phyloP scores from a whole-genome alignment of 2,888 invertebrate genomes.

The Rhaphigaster nebulosa region DNA sequence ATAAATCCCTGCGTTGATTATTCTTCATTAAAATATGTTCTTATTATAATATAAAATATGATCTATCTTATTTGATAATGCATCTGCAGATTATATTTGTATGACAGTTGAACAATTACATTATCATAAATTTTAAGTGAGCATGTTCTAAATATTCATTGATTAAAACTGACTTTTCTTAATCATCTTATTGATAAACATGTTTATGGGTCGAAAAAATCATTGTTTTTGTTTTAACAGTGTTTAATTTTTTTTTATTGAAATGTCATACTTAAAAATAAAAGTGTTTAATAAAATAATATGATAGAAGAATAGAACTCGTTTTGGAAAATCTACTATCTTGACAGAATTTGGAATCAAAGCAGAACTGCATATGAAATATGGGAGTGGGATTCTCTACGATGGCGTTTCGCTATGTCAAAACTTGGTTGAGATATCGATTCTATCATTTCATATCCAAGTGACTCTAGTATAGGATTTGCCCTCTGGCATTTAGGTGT shows the following conservation, averaged over 20 bases:
- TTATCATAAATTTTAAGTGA: neutral
- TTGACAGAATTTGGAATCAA: neutral
- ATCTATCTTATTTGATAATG: too few species aligned
- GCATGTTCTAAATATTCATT: neutral
- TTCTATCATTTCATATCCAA: neutral
- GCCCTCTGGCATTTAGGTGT: neutral
- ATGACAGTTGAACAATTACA: neutral
- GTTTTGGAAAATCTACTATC: neutral
- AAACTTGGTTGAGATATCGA: neutral
- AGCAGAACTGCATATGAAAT: neutral
- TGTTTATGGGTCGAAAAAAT: too few species aligned
- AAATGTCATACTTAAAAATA: too few species aligned
- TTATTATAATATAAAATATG: too few species aligned
- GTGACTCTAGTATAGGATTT: neutral
- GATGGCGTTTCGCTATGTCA: neutral
- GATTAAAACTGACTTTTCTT: too few species aligned
- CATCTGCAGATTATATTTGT: neutral
- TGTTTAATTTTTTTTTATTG: too few species aligned
- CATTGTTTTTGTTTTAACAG: too few species aligned
- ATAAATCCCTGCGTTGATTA: neutral
- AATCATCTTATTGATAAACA: too few species aligned
- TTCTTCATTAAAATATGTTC: too few species aligned
- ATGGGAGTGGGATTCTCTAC: neutral
- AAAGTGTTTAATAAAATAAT: too few species aligned
- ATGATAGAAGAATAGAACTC: neutral